Percentiles rank a stretch among this genome's conserved stretches.
These are phyloP conservation scores for Tetragonula carbonaria DNA, from an alignment of 2,888 invertebrate genomes.

Conservation along the genomic window DNA sequence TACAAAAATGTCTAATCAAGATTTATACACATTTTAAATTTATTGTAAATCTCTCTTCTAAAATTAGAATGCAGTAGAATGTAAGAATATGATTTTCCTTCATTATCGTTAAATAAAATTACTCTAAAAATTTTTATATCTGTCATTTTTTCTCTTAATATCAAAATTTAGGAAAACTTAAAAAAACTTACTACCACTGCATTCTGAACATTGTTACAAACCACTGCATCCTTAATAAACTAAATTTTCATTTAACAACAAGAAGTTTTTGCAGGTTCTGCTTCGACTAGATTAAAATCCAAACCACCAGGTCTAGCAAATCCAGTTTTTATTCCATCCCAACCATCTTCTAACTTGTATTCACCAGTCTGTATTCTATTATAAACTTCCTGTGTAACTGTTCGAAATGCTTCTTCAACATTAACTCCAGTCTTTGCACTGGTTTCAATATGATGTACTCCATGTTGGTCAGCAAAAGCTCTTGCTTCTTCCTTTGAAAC, in stretches of 20 bases:
- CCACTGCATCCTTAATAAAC: conserved; percentile 8
- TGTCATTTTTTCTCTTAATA: background rate
- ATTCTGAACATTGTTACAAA: conserved; percentile 44
- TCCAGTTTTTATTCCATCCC: conserved; percentile 98
- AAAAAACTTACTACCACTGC: conserved; percentile 51
- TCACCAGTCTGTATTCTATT: conserved; percentile 95
- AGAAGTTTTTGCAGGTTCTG: conserved; percentile 94
- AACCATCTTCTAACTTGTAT: conserved; percentile 96
- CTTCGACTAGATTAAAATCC: conserved; percentile 94
- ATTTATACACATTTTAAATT: conserved; percentile 61
- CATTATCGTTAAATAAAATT: conserved; percentile 13
- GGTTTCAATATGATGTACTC: conserved; percentile 97
- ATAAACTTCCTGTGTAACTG: conserved; percentile 95
- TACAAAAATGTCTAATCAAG: conserved; percentile 69
- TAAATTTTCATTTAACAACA: conserved; percentile 88
- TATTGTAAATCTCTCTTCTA: conserved; percentile 53
- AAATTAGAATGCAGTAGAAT: conserved; percentile 66
- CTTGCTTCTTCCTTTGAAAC: conserved; percentile 96
- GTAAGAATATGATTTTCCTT: conserved; percentile 14
- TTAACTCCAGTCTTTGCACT: conserved; percentile 96
- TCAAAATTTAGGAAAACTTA: background rate
- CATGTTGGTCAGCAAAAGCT: conserved; percentile 96
- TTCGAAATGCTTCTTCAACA: conserved; percentile 96
- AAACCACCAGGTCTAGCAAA: conserved; percentile 92
- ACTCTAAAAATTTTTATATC: conserved; percentile 4